Percentiles rank a stretch among this genome's conserved stretches.
These are phyloP conservation scores for Porites lobata DNA, from an alignment of 92 coral and sea anemone genomes.

Conservation along the genomic window DNA sequence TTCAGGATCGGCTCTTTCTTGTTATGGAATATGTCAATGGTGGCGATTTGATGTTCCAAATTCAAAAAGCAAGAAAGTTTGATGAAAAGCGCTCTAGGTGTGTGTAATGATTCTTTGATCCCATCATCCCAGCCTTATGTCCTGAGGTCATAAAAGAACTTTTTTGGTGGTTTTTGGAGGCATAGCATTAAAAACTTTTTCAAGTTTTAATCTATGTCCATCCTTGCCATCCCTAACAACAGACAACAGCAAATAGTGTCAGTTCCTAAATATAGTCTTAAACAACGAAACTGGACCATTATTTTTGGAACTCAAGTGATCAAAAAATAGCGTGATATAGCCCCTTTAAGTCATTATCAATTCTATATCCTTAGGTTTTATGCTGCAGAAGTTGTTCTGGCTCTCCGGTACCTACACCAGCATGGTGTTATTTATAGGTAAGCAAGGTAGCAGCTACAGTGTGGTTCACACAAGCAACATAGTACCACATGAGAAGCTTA, in stretches of 20 bases:
- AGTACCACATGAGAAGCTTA: too few species aligned
- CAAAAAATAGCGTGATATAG: too few species aligned
- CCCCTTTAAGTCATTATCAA: not conserved
- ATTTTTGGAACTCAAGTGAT: too few species aligned
- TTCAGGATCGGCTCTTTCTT: constrained; percentile 93
- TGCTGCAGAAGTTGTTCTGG: constrained; percentile 97
- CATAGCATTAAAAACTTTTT: too few species aligned
- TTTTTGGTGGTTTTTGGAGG: too few species aligned
- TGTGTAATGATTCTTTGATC: not conserved
- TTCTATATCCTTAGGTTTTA: constrained; percentile 72
- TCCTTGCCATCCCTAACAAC: too few species aligned
- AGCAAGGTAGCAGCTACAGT: not conserved
- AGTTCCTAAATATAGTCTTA: too few species aligned
- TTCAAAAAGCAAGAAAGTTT: constrained; percentile 97
- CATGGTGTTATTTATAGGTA: constrained; percentile 97
- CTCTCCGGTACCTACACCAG: constrained; percentile 88
- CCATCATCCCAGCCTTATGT: not conserved
- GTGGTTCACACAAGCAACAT: too few species aligned
- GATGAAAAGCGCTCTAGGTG: constrained; percentile 95
- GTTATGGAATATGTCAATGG: constrained; percentile 99
- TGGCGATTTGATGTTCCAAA: constrained; percentile 98
- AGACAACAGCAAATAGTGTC: too few species aligned
- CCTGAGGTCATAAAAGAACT: too few species aligned
- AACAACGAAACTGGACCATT: too few species aligned
- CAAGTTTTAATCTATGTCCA: too few species aligned